Conservation (phyloP, 2,113 vertebrate genomes). For the Acanthisitta chloris region DNA sequence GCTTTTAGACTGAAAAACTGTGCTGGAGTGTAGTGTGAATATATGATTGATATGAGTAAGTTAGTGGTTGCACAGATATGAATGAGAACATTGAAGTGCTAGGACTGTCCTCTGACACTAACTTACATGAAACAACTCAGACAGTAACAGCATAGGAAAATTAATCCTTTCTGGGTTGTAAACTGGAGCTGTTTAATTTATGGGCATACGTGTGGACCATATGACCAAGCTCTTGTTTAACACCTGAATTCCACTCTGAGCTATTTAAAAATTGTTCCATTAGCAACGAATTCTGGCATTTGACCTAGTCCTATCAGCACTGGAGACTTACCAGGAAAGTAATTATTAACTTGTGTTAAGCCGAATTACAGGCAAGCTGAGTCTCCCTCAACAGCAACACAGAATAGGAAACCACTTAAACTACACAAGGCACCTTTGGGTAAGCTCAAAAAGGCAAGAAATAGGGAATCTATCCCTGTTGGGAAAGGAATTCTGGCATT, state of each 20-base stretch:
- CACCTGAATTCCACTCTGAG: constrained; percentile 21
- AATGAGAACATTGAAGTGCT: neutral
- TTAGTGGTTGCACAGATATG: neutral
- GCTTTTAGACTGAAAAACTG: neutral
- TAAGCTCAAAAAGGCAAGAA: neutral
- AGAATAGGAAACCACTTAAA: neutral
- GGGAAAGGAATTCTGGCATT: constrained; percentile 29
- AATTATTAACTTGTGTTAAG: constrained; percentile 12
- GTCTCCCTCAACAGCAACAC: neutral
- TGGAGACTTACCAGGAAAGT: neutral
- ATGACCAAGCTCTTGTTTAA: constrained; percentile 15
- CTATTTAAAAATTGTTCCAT: constrained; percentile 37
- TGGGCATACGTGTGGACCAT: neutral
- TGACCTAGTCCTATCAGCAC: neutral
- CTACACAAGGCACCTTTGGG: neutral
- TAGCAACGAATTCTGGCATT: constrained; percentile 5
- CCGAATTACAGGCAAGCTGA: neutral
- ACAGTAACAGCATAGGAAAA: neutral
- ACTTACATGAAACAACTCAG: neutral
- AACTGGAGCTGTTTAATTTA: neutral
- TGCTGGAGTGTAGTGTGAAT: neutral
- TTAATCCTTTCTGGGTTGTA: neutral
- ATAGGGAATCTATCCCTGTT: neutral
- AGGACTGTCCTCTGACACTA: neutral
- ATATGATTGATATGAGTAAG: neutral